Conservation (phyloP, 2,113 vertebrate species). For the Vireo altiloquus region DNA sequence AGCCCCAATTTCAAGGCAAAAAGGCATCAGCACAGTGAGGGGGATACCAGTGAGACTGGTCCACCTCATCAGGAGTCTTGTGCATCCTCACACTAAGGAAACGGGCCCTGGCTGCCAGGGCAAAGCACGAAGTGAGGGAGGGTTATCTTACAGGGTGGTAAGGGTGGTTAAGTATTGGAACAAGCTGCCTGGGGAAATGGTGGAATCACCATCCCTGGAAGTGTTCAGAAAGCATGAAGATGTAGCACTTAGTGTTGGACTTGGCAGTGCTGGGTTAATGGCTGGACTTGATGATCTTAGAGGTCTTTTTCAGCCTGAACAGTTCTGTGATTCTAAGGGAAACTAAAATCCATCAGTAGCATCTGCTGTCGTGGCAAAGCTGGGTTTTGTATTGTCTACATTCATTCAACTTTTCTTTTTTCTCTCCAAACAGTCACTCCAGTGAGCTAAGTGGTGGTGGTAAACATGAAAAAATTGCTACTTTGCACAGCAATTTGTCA, state of each 20-base stretch:
- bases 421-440: neutral
- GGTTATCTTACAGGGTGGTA: neutral
- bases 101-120: neutral
- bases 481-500: constrained; percentile 37
- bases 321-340: neutral
- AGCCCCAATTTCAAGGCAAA: neutral
- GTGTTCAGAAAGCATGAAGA: neutral
- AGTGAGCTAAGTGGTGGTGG: neutral
- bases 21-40: neutral
- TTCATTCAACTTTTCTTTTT: constrained; percentile 1
- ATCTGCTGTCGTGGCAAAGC: neutral
- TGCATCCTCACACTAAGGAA: neutral
- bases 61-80: neutral
- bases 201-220: neutral
- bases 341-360: neutral
- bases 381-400: neutral
- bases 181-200: neutral
- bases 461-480: constrained; percentile 45
- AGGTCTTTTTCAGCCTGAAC: neutral
- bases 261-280: neutral
- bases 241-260: no score
- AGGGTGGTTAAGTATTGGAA: neutral
- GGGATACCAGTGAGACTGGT: neutral
- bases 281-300: neutral
- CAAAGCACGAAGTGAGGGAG: rapidly evolving